Percentiles rank a stretch among this genome's conserved stretches.
Conservation (phyloP, 92 coral and sea anemone species). For the Ricordea florida region DNA sequence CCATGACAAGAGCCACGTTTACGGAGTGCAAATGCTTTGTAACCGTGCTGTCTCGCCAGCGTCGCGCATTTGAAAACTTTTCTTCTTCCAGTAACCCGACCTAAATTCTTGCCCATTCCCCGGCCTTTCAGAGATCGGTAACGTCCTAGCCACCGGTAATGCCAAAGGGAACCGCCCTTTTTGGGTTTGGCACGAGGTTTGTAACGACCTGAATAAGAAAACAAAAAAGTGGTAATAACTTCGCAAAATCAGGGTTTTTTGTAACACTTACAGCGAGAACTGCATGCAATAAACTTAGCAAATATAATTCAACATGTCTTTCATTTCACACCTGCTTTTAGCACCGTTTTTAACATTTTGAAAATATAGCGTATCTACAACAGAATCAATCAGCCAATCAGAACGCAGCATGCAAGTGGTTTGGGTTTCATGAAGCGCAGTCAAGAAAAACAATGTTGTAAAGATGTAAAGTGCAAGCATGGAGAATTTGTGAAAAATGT, state of each 20-base stretch:
- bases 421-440: too few species aligned
- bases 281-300: too few species aligned
- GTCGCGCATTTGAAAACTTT: constrained; percentile 23
- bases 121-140: constrained; percentile 20
- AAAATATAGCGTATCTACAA: too few species aligned
- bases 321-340: too few species aligned
- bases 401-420: too few species aligned
- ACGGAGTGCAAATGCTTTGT: constrained; percentile 43
- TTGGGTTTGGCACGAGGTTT: constrained; percentile 21
- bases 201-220: constrained; percentile 5
- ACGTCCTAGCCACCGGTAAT: constrained; percentile 44
- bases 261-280: too few species aligned
- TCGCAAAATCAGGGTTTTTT: not conserved
- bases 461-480: too few species aligned
- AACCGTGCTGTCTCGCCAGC: constrained; percentile 22
- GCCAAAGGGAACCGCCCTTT: constrained; percentile 19
- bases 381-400: too few species aligned
- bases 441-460: too few species aligned
- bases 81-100: constrained; percentile 14
- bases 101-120: constrained; percentile 2
- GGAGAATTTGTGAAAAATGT: too few species aligned
- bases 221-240: not conserved
- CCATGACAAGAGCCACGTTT: constrained; percentile 10
- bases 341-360: too few species aligned
- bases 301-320: too few species aligned